phyloP scores from a whole-genome alignment of 2,113 vertebrate species.

The Neolamprologus ventralis region DNA sequence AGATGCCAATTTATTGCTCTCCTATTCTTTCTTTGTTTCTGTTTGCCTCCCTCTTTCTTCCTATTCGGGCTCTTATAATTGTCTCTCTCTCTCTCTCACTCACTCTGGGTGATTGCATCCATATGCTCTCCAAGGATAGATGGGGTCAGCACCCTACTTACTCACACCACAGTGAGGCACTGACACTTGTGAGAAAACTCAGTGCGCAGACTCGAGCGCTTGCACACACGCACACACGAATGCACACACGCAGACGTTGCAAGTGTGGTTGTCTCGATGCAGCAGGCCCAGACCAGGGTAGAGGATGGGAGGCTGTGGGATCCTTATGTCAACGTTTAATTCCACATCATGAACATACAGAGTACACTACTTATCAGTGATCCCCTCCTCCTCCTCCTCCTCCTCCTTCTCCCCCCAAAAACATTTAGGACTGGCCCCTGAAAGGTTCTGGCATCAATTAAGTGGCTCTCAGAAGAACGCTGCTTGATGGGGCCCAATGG shows the following conservation, averaged over 20 bases:
- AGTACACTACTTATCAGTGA: slow-evolving; percentile 39
- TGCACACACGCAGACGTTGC: background rate
- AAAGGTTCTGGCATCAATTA: slow-evolving; percentile 72
- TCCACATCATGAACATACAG: slow-evolving; percentile 46
- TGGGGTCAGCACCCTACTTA: slow-evolving; percentile 70
- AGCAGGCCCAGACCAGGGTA: slow-evolving; percentile 5
- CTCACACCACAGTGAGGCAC: slow-evolving; percentile 60
- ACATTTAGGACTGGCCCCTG: slow-evolving; percentile 44
- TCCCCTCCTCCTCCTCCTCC: slow-evolving; percentile 34
- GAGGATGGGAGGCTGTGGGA: slow-evolving; percentile 14
- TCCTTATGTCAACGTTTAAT: slow-evolving; percentile 49
- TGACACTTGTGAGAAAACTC: slow-evolving; percentile 67
- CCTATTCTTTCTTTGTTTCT: slow-evolving; percentile 11
- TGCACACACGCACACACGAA: background rate
- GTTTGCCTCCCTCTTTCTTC: slow-evolving; percentile 3
- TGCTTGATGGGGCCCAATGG: slow-evolving; percentile 55
- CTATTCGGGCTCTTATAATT: slow-evolving; percentile 22
- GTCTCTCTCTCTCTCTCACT: background rate
- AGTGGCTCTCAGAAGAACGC: slow-evolving; percentile 48
- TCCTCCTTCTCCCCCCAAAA: slow-evolving; percentile 5
- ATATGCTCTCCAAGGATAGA: slow-evolving; percentile 68
- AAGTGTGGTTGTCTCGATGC: slow-evolving; percentile 24
- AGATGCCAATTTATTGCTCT: slow-evolving; percentile 48
- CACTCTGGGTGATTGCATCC: slow-evolving; percentile 61
- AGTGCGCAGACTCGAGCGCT: background rate